phyloP scores from a whole-genome alignment of 2,797 vertebrate genomes.

The Peromyscus attwateri region DNA sequence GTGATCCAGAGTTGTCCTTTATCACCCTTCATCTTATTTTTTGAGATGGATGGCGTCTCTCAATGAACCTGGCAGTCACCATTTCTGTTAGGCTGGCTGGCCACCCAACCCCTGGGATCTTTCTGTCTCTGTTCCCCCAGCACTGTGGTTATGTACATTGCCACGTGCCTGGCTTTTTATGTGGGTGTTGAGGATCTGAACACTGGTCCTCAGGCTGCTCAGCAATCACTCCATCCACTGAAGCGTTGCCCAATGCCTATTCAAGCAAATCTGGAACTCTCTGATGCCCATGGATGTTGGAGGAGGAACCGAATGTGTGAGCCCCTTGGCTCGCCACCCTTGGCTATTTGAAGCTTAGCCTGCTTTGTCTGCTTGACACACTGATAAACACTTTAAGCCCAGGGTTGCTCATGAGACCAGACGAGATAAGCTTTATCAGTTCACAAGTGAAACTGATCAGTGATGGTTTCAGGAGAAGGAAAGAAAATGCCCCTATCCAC shows the following conservation, averaged over 20 bases:
- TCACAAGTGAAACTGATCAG: constrained; percentile 30
- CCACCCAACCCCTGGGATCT: not conserved
- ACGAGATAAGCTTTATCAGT: constrained; percentile 25
- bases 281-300: not conserved
- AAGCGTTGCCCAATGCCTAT: not conserved
- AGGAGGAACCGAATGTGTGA: constrained; percentile 4
- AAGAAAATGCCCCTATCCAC: not conserved
- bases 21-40: not conserved
- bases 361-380: not conserved
- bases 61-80: not conserved
- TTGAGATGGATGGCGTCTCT: not conserved
- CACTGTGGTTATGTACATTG: too few relatives aligned
- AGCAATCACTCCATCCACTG: not conserved
- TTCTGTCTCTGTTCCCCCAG: not conserved
- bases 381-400: not conserved
- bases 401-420: constrained; percentile 62
- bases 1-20: not conserved
- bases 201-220: not conserved
- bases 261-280: constrained; percentile 16
- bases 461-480: constrained; percentile 22
- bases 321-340: not conserved
- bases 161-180: not conserved
- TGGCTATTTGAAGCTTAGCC: constrained; percentile 17
- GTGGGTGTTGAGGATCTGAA: not conserved
- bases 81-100: not conserved